phyloP scores from a whole-genome alignment of 2,888 invertebrate genomes.

The Pollenia griseotomentosa region DNA sequence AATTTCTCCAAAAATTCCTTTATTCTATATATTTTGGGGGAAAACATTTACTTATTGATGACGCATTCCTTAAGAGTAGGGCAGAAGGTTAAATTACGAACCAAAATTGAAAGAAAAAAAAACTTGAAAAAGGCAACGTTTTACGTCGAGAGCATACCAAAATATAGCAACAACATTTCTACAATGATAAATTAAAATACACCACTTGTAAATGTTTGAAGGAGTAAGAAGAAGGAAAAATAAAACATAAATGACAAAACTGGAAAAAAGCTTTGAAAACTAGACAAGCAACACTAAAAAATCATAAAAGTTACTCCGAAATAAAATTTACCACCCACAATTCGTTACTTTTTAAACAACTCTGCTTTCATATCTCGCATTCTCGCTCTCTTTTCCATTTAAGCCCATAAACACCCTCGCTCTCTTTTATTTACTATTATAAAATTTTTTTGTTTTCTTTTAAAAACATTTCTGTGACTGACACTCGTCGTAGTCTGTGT shows the following conservation, averaged over 20 bases:
- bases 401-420: neutral
- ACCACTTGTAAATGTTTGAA: conserved; percentile 30
- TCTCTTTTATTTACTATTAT: neutral
- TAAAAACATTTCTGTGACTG: conserved; percentile 17
- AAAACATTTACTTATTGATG: conserved; percentile 77
- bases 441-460: neutral
- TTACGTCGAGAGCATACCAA: conserved; percentile 47
- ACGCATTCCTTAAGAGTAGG: conserved; percentile 82
- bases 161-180: conserved; percentile 54
- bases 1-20: conserved; percentile 42
- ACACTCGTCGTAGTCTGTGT: conserved; percentile 13
- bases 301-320: conserved; percentile 45
- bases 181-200: conserved; percentile 13
- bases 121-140: conserved; percentile 37
- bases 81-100: conserved; percentile 80
- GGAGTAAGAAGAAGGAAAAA: conserved; percentile 2
- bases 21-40: conserved; percentile 43
- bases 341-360: conserved; percentile 42
- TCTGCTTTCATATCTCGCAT: conserved; percentile 2
- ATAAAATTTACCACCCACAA: conserved; percentile 56
- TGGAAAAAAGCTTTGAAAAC: conserved; percentile 28
- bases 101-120: conserved; percentile 34
- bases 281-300: conserved; percentile 18
- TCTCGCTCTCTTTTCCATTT: neutral
- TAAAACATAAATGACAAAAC: conserved; percentile 29